Percentiles rank a stretch among this genome's conserved stretches.
Conservation (phyloP, 1,140 invertebrate genomes). For the Drosophila neocordata region DNA sequence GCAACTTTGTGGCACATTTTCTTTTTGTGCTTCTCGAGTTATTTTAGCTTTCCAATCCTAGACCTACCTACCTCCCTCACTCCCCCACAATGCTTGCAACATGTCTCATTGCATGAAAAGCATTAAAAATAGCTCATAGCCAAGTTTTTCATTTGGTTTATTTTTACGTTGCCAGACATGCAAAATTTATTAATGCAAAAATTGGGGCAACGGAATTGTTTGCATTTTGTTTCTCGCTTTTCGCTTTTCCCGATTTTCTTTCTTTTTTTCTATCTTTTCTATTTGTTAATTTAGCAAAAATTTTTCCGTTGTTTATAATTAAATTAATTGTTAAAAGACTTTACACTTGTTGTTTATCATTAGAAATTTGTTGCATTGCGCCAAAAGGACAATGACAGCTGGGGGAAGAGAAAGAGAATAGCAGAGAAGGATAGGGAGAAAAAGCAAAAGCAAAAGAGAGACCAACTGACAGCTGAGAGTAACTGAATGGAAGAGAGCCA, state of each 20-base stretch:
- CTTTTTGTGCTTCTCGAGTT: constrained; percentile 32
- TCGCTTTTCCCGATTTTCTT: neutral
- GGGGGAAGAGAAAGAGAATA: constrained; percentile 10
- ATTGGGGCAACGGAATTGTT: constrained; percentile 15
- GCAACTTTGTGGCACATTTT: constrained; percentile 26
- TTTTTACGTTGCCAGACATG: constrained; percentile 56
- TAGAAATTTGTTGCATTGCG: neutral
- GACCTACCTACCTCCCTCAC: neutral
- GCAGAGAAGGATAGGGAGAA: too few species aligned
- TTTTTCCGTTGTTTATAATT: constrained; percentile 19
- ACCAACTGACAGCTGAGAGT: constrained; percentile 32
- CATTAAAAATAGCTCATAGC: constrained; percentile 70
- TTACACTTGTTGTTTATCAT: constrained; percentile 2
- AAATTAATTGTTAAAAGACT: neutral
- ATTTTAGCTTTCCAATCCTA: constrained; percentile 26
- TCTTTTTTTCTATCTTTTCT: neutral
- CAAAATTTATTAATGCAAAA: constrained; percentile 10
- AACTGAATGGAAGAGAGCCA: neutral
- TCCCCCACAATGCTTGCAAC: constrained; percentile 32
- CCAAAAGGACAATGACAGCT: constrained; percentile 41
- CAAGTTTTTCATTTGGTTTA: constrained; percentile 42
- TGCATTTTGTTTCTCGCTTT: constrained; percentile 18
- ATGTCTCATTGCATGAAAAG: constrained; percentile 38
- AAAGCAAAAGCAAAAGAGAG: neutral
- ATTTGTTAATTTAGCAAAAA: neutral